Evolutionary conservation across 2,888 invertebrate species (phyloP), one percentile per base, ranked within the genome.

Genomic region (Rotaria macrura): DNA sequence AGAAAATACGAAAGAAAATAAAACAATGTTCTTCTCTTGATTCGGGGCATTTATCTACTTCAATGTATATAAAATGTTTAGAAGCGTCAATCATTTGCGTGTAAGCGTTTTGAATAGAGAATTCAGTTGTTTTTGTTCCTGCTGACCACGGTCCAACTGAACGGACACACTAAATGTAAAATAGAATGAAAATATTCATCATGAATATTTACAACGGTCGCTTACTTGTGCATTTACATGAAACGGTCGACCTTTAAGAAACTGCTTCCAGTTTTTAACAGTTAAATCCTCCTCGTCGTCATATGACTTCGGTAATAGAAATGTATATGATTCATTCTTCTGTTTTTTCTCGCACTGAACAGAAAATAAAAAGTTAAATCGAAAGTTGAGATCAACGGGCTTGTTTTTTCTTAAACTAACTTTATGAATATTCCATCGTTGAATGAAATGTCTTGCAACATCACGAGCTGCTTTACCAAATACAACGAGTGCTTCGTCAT

Each of bases 31-130:
- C 9, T n/a, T 23, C 9, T 12, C 12, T 47, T 9, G 47, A 49
- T 49, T 49, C 17, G 10, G 25, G 1, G 1, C 12, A 29, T 49
- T 34, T 1, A 79, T n/a, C 38, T 85, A 85, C 85, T 52, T 98
- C 98, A 85, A 99, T 97, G 90, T 98, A 99, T 88, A 99, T 93
- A 90, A 95, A 97, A 91, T 97, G 95, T 89, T 96, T 94, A 0
- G 98, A 94, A 88, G 94, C 93, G 34, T 94, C 94, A 87, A 99
- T 98, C 2, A 94, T 94, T 89, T 96, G 94, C 83, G 97, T 93
- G 90, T 98, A 98, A 1, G 97, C 97, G 89, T 96, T 94, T 89
- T 96, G 96, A 87, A 97, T 96, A 89, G 96, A 96, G 89, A 94
- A 94, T 89, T 97, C 97, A 0, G 94, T 93, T 89, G 94, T 94